Evolutionary conservation across 2,888 invertebrate species (phyloP).

Genomic region (Pogonocherus hispidulus): DNA sequence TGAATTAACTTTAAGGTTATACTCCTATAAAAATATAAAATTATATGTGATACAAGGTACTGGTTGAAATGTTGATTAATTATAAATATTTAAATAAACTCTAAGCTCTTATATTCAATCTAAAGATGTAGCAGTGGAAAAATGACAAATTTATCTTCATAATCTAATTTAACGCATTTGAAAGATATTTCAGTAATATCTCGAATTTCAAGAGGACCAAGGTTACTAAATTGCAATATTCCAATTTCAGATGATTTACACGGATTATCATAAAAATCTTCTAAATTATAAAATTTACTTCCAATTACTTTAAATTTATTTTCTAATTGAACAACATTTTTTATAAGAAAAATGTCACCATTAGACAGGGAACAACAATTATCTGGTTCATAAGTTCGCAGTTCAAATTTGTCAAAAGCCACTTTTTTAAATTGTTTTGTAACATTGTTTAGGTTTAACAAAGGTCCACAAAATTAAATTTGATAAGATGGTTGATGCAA

Average conservation of each 20-base stretch:
- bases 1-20: too few species aligned
- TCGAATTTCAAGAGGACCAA: constrained; percentile 26
- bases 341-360: constrained; percentile 26
- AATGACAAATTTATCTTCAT: constrained; percentile 29
- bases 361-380: constrained; percentile 33
- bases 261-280: constrained; percentile 24
- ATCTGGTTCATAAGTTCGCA: constrained; percentile 19
- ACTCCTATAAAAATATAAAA: too few species aligned
- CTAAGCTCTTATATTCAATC: too few species aligned
- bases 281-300: constrained; percentile 13
- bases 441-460: neutral
- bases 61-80: too few species aligned
- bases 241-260: constrained; percentile 32
- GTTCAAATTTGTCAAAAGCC: constrained; percentile 14
- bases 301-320: constrained; percentile 30
- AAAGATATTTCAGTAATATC: constrained; percentile 18
- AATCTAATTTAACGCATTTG: constrained; percentile 29
- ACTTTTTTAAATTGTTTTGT: neutral
- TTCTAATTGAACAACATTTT: constrained; percentile 17
- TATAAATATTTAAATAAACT: too few species aligned
- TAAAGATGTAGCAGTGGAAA: constrained; percentile 32
- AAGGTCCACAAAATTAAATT: neutral
- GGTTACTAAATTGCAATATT: constrained; percentile 20
- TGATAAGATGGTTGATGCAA: neutral
- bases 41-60: too few species aligned